phyloP scores from a whole-genome alignment of 2,888 invertebrate genomes.

The Apoderus coryli region DNA sequence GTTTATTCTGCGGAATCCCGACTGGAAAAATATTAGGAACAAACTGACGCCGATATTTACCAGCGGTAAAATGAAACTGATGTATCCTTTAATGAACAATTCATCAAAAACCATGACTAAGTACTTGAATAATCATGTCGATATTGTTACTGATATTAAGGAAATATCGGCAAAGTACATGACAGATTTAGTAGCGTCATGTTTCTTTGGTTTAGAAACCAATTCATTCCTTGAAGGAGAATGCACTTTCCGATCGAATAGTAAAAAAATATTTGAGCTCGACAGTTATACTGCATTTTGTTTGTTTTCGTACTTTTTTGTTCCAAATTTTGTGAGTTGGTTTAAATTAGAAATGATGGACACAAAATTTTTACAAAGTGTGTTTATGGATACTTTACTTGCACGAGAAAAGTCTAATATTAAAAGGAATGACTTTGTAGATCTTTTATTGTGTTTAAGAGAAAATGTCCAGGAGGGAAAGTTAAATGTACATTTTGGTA shows the following conservation, averaged over 20 bases:
- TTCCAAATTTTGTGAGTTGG: slow-evolving; percentile 25
- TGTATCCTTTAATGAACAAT: slow-evolving; percentile 34
- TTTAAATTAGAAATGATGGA: slow-evolving; percentile 28
- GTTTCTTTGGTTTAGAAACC: slow-evolving; percentile 34
- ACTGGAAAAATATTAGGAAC: slow-evolving; percentile 37
- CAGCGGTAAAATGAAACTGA: slow-evolving; percentile 37
- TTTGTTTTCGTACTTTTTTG: slow-evolving; percentile 25
- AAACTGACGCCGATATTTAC: slow-evolving; percentile 40
- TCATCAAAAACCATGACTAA: slow-evolving; percentile 27
- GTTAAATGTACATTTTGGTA: slow-evolving; percentile 17
- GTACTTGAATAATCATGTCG: slow-evolving; percentile 21
- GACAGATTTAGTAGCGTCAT: slow-evolving; percentile 34
- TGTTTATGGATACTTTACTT: slow-evolving; percentile 26
- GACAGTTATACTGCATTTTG: slow-evolving; percentile 21
- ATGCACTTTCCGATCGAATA: too few species aligned
- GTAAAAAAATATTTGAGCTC: slow-evolving; percentile 26
- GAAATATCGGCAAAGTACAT: slow-evolving; percentile 30
- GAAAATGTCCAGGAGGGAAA: slow-evolving; percentile 21
- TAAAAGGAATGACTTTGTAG: slow-evolving; percentile 33
- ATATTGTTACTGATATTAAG: slow-evolving; percentile 23
- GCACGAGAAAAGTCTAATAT: slow-evolving; percentile 22
- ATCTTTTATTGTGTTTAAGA: slow-evolving; percentile 29
- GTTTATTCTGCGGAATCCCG: slow-evolving; percentile 34
- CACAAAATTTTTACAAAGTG: slow-evolving; percentile 24
- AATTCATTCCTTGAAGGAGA: slow-evolving; percentile 28